A percentile compares a stretch with the other conserved stretches of the same genome.
Evolutionary conservation across 2,113 vertebrate species (phyloP).

Genomic region (Nerophis lumbriciformis): DNA sequence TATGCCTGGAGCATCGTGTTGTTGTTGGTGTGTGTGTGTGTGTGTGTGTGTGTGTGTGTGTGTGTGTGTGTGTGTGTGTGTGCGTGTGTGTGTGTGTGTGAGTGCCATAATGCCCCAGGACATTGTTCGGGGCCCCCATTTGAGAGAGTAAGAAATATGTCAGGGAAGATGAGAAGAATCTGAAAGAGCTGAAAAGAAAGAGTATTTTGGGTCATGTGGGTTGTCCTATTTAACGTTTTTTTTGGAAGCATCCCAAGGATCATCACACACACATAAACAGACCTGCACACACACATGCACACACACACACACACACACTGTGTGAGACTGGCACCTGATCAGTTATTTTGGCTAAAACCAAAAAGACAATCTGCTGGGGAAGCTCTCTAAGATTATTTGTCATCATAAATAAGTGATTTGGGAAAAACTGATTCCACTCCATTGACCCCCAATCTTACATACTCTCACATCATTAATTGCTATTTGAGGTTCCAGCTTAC

Average conservation of each 20-base stretch:
- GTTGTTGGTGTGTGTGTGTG: not conserved
- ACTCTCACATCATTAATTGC: not conserved
- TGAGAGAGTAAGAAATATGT: slow-evolving; percentile 32
- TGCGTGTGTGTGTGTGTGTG: slow-evolving; percentile 23
- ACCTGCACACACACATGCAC: slow-evolving; percentile 2
- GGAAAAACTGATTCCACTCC: not conserved
- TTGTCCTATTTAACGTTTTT: slow-evolving; percentile 59
- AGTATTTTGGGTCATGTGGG: slow-evolving; percentile 63
- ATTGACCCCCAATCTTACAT: not conserved
- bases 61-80: slow-evolving; percentile 25
- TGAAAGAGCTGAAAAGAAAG: slow-evolving; percentile 43
- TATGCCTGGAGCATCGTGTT: slow-evolving; percentile 40
- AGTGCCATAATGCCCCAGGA: slow-evolving; percentile 60
- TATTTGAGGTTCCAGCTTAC: no score
- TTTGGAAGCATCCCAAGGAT: slow-evolving; percentile 37
- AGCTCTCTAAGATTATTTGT: slow-evolving; percentile 29
- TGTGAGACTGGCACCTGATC: slow-evolving; percentile 1
- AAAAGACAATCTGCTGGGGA: slow-evolving; percentile 35
- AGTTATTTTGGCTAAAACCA: slow-evolving; percentile 16
- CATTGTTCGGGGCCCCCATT: slow-evolving; percentile 54
- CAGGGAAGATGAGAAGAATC: slow-evolving; percentile 39
- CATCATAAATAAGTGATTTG: slow-evolving; percentile 40
- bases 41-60: slow-evolving; percentile 25
- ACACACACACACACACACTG: not conserved
- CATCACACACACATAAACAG: slow-evolving; percentile 1